These are phyloP conservation scores for Leistus spinibarbis DNA, from an alignment of 2,888 invertebrate genomes.

Conservation along the genomic window DNA sequence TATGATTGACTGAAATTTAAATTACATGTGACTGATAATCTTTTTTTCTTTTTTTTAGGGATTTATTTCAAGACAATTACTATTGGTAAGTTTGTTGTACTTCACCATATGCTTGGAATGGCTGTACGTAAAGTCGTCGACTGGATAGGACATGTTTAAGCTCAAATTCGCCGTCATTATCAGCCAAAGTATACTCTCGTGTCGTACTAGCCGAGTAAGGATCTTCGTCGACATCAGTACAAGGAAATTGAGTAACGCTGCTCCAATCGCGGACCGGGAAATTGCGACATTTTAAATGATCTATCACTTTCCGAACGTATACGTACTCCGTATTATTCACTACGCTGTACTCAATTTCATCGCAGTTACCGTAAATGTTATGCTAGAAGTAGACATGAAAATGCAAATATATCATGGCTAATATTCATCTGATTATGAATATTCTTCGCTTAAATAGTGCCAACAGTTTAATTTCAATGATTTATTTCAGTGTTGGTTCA, in stretches of 20 bases:
- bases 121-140: constrained; percentile 33
- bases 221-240: constrained; percentile 22
- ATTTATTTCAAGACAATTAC: constrained; percentile 13
- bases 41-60: background rate
- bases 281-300: constrained; percentile 28
- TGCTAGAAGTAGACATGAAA: constrained; percentile 23
- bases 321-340: constrained; percentile 29
- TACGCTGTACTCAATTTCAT: constrained; percentile 33
- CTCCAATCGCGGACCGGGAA: constrained; percentile 32
- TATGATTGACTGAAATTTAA: constrained; percentile 24
- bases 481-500: too few relatives aligned
- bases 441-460: background rate
- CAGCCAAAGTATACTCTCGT: constrained; percentile 25
- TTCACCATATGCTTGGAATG: constrained; percentile 39
- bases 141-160: constrained; percentile 26
- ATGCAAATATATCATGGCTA: background rate
- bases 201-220: constrained; percentile 29
- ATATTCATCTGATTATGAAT: background rate
- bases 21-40: background rate
- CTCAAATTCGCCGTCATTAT: constrained; percentile 19
- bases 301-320: constrained; percentile 32
- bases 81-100: constrained; percentile 30
- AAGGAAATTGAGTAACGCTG: constrained; percentile 29
- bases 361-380: constrained; percentile 35
- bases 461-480: too few relatives aligned